phyloP scores from a whole-genome alignment of 2,888 invertebrate species.

The Temnothorax rugatulus region DNA sequence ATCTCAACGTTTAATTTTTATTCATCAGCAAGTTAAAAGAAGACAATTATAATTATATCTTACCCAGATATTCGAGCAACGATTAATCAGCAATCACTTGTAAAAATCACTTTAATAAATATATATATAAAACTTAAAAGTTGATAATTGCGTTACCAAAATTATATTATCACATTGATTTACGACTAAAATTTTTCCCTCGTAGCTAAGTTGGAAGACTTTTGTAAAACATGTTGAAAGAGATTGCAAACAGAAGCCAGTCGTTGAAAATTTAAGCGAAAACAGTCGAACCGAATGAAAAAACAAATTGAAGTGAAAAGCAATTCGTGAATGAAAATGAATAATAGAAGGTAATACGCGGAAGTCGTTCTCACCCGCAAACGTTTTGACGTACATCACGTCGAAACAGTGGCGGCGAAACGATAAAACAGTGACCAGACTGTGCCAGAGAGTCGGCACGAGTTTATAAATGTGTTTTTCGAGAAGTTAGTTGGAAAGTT shows the following conservation, averaged over 20 bases:
- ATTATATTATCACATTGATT: not conserved
- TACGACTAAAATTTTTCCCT: not conserved
- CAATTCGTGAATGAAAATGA: conserved; percentile 5
- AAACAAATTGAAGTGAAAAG: not conserved
- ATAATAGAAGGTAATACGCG: conserved; percentile 10
- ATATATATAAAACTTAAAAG: not conserved
- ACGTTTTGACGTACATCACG: conserved; percentile 54
- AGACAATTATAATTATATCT: not conserved
- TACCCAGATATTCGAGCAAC: not conserved
- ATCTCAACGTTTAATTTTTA: not conserved
- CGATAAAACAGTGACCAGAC: conserved; percentile 27
- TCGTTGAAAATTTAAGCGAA: not conserved
- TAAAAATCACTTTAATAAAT: not conserved
- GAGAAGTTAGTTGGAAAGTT: conserved; percentile 61
- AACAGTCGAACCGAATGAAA: not conserved
- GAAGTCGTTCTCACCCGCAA: conserved; percentile 30
- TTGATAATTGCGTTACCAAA: not conserved
- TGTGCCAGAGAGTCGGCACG: conserved; percentile 22
- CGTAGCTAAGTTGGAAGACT: not conserved
- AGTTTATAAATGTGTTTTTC: conserved; percentile 68
- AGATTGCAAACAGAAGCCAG: not conserved
- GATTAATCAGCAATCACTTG: not conserved
- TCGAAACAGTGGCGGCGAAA: conserved; percentile 44
- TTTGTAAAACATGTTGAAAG: not conserved
- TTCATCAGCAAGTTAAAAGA: not conserved